Base-by-base conservation (phyloP, 2,113 vertebrate genomes). In the Istiophorus platypterus region DNA sequence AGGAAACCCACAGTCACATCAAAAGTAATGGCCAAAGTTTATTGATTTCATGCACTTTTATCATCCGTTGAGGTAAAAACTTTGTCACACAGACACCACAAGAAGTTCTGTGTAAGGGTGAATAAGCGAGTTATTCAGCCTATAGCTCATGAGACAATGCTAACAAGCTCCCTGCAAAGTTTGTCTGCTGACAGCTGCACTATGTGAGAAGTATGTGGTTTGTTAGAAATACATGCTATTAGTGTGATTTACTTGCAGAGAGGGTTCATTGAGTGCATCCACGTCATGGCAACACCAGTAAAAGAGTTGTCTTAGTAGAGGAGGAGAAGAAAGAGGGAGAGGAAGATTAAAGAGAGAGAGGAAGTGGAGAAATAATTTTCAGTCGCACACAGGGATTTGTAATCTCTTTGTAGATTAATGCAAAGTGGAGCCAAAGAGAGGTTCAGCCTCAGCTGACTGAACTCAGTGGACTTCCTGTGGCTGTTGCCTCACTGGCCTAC, bases 381-480 rank as follows among this genome's bases (percentile, higher is more conserved):
- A 26, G 70, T 15, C 37, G 14, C 52, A 71, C 64, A 56, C 56
- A 24, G 27, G 24, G 51, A 14, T 47, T 22, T 18, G 39, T 75
- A 8, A 62, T 78, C 66, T 63, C 45, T 69, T 18, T 49, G 22
- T 34, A 1, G 31, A 29, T 82, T 39, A 31, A 11, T 71, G 52
- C 63, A 80, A 76, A 63, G 37, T 29, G 39, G 49, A 29, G 63
- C 57, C 42, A 67, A 66, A 20, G 39, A 29, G 17, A 42, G 22
- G 29, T 62, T 80, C 47, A 45, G 75, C 72, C 63, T 56, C 7
- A 14, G 27, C 29, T 56, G 69, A 37, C 26, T 69, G 72, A 74
- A 82, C 82, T 59, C 51, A 0, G 0, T 86, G 45, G 62, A 88
- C 83, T 90, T 92, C 80, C 85, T 78, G 63, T 75, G 69, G 78